These are phyloP conservation scores for Stenotaenia linearis DNA, from an alignment of 2,888 invertebrate genomes.

Conservation along the genomic window DNA sequence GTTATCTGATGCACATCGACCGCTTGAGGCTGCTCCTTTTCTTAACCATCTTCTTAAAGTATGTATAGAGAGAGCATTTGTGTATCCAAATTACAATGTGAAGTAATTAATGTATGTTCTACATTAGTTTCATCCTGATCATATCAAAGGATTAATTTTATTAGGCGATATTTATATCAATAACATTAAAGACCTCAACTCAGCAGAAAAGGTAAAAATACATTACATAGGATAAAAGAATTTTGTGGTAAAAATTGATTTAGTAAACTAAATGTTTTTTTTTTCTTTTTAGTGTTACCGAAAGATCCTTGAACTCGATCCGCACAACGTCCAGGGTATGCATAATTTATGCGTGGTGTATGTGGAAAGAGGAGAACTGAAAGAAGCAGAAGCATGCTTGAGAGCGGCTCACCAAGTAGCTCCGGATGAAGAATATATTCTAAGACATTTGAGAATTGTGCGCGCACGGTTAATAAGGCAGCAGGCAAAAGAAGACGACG, in stretches of 20 bases:
- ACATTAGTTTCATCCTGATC: slow-evolving; percentile 72
- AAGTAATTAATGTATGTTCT: not conserved
- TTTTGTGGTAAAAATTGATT: slow-evolving; percentile 42
- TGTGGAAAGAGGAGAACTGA: slow-evolving; percentile 81
- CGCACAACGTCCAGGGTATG: slow-evolving; percentile 85
- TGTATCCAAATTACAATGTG: not conserved
- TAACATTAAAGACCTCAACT: slow-evolving; percentile 85
- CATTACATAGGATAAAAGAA: no score
- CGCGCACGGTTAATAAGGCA: slow-evolving; percentile 56
- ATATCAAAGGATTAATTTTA: slow-evolving; percentile 87
- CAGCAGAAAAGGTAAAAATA: slow-evolving; percentile 89
- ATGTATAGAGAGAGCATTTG: slow-evolving; percentile 21
- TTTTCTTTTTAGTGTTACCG: slow-evolving; percentile 68
- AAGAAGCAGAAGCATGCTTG: slow-evolving; percentile 76
- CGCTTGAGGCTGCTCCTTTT: slow-evolving; percentile 86
- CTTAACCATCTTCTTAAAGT: slow-evolving; percentile 77
- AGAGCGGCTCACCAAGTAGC: slow-evolving; percentile 72
- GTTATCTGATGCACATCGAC: slow-evolving; percentile 78
- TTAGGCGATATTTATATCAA: slow-evolving; percentile 95
- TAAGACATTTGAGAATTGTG: slow-evolving; percentile 82
- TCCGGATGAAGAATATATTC: slow-evolving; percentile 84
- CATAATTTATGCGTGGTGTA: slow-evolving; percentile 95
- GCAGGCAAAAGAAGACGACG: slow-evolving; percentile 24
- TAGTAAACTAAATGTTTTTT: not conserved
- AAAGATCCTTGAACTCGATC: slow-evolving; percentile 76